Conservation (phyloP, 2,113 vertebrate species). For the Cacatua alba region DNA sequence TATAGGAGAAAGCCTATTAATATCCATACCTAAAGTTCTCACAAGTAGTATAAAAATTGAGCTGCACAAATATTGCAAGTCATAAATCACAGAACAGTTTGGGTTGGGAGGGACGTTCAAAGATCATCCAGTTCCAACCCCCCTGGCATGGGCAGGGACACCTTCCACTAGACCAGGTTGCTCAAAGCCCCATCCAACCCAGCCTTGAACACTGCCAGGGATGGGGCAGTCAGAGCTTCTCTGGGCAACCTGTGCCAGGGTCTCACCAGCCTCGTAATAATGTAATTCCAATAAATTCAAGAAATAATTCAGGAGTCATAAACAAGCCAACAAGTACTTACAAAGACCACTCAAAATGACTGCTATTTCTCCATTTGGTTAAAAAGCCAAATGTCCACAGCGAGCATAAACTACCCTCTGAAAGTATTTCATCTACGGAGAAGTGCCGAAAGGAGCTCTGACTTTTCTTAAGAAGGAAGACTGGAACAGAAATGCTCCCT, state of each 20-base stretch:
- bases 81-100: not conserved
- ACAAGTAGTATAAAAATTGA: not conserved
- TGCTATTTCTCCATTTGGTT: not conserved
- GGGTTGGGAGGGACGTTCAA: not conserved
- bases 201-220: not conserved
- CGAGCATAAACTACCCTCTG: not conserved
- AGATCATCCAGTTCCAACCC: not conserved
- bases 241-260: not conserved
- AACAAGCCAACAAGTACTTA: not conserved
- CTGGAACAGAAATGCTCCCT: not conserved
- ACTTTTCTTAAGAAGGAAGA: not conserved
- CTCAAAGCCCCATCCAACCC: not conserved
- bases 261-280: not conserved
- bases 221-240: not conserved
- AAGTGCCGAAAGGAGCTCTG: not conserved
- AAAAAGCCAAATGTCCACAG: not conserved
- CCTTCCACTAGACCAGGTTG: not conserved
- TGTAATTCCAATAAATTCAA: not conserved
- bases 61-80: fast-evolving
- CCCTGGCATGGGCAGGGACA: not conserved
- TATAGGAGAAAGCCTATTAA: not conserved
- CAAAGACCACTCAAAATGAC: not conserved
- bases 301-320: not conserved
- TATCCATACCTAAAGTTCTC: not conserved
- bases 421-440: not conserved